phyloP scores from a whole-genome alignment of 2,113 vertebrate species.

The Triplophysa rosa region DNA sequence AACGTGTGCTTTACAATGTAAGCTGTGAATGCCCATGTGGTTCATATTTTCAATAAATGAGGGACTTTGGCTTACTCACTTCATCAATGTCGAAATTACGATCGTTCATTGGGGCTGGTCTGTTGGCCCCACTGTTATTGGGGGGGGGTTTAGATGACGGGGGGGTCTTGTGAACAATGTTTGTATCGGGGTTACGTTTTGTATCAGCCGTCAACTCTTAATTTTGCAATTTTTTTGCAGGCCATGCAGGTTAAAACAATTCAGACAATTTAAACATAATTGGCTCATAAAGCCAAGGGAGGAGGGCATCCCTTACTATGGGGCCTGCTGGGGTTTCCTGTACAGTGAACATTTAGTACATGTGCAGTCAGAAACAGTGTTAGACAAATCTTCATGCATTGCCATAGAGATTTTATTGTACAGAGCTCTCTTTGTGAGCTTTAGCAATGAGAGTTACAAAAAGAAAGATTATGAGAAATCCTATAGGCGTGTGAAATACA shows the following conservation, averaged over 20 bases:
- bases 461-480: not conserved
- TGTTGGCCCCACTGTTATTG: not conserved
- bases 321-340: too few relatives aligned
- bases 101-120: not conserved
- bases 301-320: not conserved
- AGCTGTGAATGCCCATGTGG: constrained; percentile 3
- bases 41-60: not conserved
- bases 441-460: not conserved
- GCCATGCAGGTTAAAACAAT: too few relatives aligned
- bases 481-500: not conserved
- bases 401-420: not conserved
- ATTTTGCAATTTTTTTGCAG: too few relatives aligned
- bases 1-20: not conserved
- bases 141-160: too few relatives aligned
- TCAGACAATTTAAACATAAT: too few relatives aligned
- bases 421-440: not conserved
- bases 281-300: too few relatives aligned
- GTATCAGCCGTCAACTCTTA: too few relatives aligned
- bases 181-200: too few relatives aligned
- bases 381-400: not conserved
- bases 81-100: not conserved
- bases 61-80: not conserved
- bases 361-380: not conserved
- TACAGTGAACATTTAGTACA: too few relatives aligned
- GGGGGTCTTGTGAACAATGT: too few relatives aligned